Evolutionary conservation across 2,797 vertebrate genomes (phyloP).

Genomic region (Lagodon rhomboides): DNA sequence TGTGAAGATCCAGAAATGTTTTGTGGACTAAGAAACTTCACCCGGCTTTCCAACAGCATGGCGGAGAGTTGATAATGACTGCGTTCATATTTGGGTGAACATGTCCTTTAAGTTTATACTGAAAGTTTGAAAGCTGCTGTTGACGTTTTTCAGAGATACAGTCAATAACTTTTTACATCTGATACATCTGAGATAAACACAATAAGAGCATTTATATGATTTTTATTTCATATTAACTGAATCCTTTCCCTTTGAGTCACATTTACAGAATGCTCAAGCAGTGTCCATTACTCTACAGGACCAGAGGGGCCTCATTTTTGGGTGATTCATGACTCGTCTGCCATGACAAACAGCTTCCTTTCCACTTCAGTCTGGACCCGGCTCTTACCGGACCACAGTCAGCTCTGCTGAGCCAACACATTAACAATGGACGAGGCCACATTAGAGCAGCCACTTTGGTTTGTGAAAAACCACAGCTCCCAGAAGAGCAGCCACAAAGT

Average conservation of each 20-base stretch:
- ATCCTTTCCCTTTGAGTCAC: constrained; percentile 4
- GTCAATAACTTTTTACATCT: constrained; percentile 12
- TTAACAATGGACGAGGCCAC: constrained; percentile 66
- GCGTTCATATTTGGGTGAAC: too few relatives aligned
- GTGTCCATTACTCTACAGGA: constrained; percentile 8
- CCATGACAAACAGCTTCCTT: constrained; percentile 66
- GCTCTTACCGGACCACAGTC: constrained; percentile 64
- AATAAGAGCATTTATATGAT: neutral
- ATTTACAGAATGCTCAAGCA: neutral
- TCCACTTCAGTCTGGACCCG: constrained; percentile 47
- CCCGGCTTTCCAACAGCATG: too few relatives aligned
- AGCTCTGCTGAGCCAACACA: constrained; percentile 63
- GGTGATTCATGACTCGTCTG: constrained; percentile 60
- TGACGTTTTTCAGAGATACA: neutral
- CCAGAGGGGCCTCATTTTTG: constrained; percentile 36
- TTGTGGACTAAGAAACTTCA: too few relatives aligned
- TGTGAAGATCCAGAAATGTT: too few relatives aligned
- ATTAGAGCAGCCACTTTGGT: constrained; percentile 65
- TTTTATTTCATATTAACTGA: neutral
- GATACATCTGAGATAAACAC: constrained; percentile 2
- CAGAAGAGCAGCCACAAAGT: constrained; percentile 66
- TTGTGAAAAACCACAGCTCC: constrained; percentile 77
- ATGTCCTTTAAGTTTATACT: neutral
- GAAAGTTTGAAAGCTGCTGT: constrained; percentile 16
- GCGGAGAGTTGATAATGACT: too few relatives aligned